Evolutionary conservation across 2,797 vertebrate genomes (phyloP), one percentile per base, ranked within the genome.

Genomic region (Hemitrygon akajei): DNA sequence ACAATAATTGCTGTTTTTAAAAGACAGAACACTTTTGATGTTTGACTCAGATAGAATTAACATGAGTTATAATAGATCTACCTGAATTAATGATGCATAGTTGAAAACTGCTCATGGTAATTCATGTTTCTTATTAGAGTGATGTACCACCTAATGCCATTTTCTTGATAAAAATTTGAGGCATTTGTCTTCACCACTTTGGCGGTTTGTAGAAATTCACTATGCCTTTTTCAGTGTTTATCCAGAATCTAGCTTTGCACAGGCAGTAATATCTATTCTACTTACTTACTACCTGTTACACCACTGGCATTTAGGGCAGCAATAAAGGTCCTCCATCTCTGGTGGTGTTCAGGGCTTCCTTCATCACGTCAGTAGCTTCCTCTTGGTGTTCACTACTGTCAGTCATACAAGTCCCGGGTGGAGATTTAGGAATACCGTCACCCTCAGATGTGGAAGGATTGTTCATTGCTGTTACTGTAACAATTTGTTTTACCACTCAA

Each of bases 41-140:
- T 76, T 93, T 93, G 71, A 56, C 91, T 47, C 20, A 37, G 87
- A 9, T 75, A 93, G 73, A 92, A 92, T 69, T 91, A 69, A 91
- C n/a, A 22, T 73, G 20, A 71, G 63, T 71, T 91, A 22, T 71
- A 91, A 11, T 37, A 93, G 37, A 37, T 93, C 16, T 93, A 37
- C 91, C 40, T 27, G 27, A 30, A 93, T 76, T 76, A 93, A 93
- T 75, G 71, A 73, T 27, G 27, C 71, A 56, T 93, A 75, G 91
- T 76, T 75, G 37, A 76, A 92, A 66, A 75, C 34, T 40, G 47
- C 34, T 30, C 47, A 25, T 75, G 40, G 73, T 92, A 91, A 91
- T n/a, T 40, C 87, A 71, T 91, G 87, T 91, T 91, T 91, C 71
- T 91, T 91, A 91, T 73, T 91, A 91, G 89, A 73, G 40, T 27